Conservation (phyloP, 1,140 invertebrate genomes). For the Drosophila teissieri region DNA sequence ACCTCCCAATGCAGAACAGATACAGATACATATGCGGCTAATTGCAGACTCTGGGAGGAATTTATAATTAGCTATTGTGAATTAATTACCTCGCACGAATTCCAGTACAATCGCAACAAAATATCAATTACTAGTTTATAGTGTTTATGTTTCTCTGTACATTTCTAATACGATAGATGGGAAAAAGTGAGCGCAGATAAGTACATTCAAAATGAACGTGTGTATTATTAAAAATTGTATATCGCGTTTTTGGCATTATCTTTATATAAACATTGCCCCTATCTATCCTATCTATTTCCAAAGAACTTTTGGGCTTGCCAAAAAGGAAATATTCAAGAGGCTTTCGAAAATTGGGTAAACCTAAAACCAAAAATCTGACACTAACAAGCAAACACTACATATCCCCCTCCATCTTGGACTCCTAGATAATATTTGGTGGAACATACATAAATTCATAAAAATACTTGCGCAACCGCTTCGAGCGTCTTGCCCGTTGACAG, state of each 20-base stretch:
- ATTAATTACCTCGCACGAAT: constrained; percentile 5
- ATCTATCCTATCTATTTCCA: background rate
- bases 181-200: too few species aligned
- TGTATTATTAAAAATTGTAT: too few species aligned
- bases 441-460: constrained; percentile 61
- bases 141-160: too few species aligned
- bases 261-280: constrained; percentile 1
- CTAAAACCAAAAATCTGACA: background rate
- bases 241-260: background rate
- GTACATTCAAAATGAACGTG: too few species aligned
- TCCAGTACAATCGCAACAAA: background rate
- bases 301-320: constrained; percentile 33
- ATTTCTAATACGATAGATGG: too few species aligned
- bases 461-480: constrained; percentile 21
- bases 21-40: constrained; percentile 16
- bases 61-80: constrained; percentile 27
- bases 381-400: background rate
- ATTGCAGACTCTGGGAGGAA: constrained; percentile 25
- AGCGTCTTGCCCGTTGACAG: constrained; percentile 55
- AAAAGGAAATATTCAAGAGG: constrained; percentile 25
- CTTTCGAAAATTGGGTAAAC: constrained; percentile 11
- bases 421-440: constrained; percentile 73
- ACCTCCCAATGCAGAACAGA: background rate
- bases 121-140: background rate
- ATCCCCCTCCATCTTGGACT: constrained; percentile 16